Percentiles rank a stretch among this genome's conserved stretches.
Conservation (phyloP, 1,140 invertebrate genomes). For the Magallana ariakensis region DNA sequence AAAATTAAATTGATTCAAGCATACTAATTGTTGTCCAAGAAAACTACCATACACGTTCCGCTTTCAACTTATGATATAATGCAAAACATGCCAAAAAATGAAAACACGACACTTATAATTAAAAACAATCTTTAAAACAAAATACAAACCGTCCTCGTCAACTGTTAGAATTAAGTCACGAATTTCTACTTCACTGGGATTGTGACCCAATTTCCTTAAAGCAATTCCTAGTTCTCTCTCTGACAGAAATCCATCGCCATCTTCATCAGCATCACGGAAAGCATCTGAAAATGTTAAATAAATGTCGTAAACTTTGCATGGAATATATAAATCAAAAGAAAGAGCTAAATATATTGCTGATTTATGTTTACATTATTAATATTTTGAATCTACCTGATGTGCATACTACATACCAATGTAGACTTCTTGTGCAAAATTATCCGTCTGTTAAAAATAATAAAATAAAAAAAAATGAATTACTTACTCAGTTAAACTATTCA, state of each 20-base stretch:
- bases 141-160: conserved; percentile 87
- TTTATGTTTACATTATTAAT: background rate
- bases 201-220: conserved; percentile 51
- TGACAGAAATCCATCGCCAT: conserved; percentile 59
- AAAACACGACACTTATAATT: background rate
- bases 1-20: too few species aligned
- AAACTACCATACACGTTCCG: too few species aligned
- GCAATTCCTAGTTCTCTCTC: conserved; percentile 54
- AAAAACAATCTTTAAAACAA: background rate
- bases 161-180: conserved; percentile 89
- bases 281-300: background rate
- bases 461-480: background rate
- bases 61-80: too few species aligned
- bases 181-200: conserved; percentile 54
- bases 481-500: too few species aligned
- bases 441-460: conserved; percentile 1
- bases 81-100: too few species aligned
- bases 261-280: conserved; percentile 51
- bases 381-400: background rate
- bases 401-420: background rate
- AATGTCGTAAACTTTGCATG: background rate
- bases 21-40: too few species aligned
- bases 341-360: background rate
- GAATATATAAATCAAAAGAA: background rate
- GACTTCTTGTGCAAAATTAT: conserved; percentile 21